Conservation (phyloP, 2,797 vertebrate species). For the Oreonectes daqikongensis region DNA sequence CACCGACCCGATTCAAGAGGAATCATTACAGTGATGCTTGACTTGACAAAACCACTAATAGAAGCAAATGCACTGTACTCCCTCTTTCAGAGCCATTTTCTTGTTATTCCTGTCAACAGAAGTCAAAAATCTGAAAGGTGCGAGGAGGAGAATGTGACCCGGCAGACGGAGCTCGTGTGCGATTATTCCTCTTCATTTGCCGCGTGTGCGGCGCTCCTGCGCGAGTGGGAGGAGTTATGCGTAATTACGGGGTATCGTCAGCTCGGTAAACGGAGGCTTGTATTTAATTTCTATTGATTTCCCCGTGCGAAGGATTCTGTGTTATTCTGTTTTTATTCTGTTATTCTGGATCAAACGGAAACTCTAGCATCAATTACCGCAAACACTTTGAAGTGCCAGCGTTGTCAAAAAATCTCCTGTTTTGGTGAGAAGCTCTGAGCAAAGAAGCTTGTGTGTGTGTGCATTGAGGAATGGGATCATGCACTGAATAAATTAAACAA, state of each 20-base stretch:
- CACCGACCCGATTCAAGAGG: not conserved
- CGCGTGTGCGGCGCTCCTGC: not conserved
- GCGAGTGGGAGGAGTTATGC: conserved; percentile 26
- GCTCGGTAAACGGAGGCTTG: conserved; percentile 47
- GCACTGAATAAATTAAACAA: not conserved
- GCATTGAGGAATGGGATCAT: not conserved
- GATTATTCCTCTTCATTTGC: conserved; percentile 38
- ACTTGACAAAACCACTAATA: not conserved
- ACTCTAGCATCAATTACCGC: conserved; percentile 50
- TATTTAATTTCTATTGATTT: conserved; percentile 60
- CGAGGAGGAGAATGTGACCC: not conserved
- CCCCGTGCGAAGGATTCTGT: conserved; percentile 45
- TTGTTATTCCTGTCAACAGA: not conserved
- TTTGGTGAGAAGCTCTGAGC: conserved; percentile 22
- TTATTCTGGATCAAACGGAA: conserved; percentile 50
- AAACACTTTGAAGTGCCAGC: conserved; percentile 47
- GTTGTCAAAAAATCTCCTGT: conserved; percentile 35
- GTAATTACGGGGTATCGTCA: conserved; percentile 49
- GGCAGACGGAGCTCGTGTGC: not conserved
- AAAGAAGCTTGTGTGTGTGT: not conserved
- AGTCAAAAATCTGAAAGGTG: not conserved
- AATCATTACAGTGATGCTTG: not conserved
- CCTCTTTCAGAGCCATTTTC: not conserved
- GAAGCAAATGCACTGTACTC: not conserved
- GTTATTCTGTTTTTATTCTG: conserved; percentile 56